phyloP scores from a whole-genome alignment of 1,140 invertebrate genomes.

The Nephotettix cincticeps region DNA sequence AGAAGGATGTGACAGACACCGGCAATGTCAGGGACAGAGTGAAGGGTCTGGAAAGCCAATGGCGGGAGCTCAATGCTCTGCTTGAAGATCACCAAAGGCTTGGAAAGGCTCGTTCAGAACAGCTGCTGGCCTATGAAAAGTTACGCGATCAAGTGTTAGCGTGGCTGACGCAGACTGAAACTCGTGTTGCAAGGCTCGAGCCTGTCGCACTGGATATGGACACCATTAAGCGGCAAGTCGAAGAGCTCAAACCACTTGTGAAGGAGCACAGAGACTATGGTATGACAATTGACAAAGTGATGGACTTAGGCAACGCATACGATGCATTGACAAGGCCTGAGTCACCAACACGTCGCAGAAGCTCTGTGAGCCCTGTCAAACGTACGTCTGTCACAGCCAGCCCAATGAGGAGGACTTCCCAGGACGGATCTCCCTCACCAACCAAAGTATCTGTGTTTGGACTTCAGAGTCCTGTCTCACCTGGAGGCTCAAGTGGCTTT shows the following conservation, averaged over 20 bases:
- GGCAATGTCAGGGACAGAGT: conserved; percentile 81
- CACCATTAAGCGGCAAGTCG: conserved; percentile 75
- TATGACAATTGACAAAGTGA: conserved; percentile 82
- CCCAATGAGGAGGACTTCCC: conserved; percentile 63
- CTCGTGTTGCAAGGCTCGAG: conserved; percentile 65
- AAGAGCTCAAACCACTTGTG: conserved; percentile 84
- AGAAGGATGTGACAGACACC: conserved; percentile 88
- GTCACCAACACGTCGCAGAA: conserved; percentile 62
- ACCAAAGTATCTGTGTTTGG: conserved; percentile 60
- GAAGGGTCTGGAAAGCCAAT: conserved; percentile 77
- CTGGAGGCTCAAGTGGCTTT: conserved; percentile 86
- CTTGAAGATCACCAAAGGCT: conserved; percentile 83
- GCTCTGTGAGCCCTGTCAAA: conserved; percentile 70
- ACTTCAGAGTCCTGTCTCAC: conserved; percentile 68
- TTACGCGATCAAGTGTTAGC: conserved; percentile 79
- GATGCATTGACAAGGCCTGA: conserved; percentile 77
- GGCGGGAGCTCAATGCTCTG: conserved; percentile 77
- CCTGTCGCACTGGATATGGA: conserved; percentile 87
- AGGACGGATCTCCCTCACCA: conserved; percentile 79
- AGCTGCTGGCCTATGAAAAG: conserved; percentile 80
- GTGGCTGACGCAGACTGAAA: conserved; percentile 83
- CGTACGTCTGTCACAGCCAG: conserved; percentile 56
- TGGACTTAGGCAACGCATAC: conserved; percentile 79
- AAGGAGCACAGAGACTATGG: conserved; percentile 89
- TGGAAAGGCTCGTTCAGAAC: conserved; percentile 78